Conservation (phyloP, 2,113 vertebrate genomes). For the Limnothrissa miodon region DNA sequence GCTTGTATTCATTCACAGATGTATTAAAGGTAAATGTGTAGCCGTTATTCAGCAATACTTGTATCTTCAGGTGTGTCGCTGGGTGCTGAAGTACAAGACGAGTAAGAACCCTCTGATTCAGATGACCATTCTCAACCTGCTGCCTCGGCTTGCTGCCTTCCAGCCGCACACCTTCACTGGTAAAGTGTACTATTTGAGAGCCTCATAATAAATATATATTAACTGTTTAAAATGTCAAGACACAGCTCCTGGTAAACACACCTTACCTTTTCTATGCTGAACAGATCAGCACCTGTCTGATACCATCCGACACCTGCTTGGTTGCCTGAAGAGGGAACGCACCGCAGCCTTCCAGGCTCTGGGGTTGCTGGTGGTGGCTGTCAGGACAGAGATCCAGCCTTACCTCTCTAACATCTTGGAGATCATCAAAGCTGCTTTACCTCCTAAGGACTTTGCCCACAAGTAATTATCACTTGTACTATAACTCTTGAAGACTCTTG, state of each 20-base stretch:
- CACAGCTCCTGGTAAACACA: neutral
- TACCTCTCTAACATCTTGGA: conserved; percentile 92
- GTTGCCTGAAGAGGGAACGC: conserved; percentile 91
- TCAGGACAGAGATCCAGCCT: conserved; percentile 89
- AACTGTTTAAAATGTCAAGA: too few relatives aligned
- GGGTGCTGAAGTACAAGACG: conserved; percentile 93
- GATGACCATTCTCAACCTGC: conserved; percentile 92
- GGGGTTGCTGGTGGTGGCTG: conserved; percentile 92
- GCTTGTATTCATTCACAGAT: conserved; percentile 71
- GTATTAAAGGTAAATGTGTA: conserved; percentile 61
- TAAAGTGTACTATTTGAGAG: conserved; percentile 45
- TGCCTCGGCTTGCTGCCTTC: conserved; percentile 93
- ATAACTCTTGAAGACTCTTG: too few relatives aligned
- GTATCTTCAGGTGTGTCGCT: conserved; percentile 85
- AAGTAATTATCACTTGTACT: conserved; percentile 77
- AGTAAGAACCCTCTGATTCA: conserved; percentile 97
- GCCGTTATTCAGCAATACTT: neutral
- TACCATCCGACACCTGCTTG: conserved; percentile 93
- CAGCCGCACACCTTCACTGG: conserved; percentile 92
- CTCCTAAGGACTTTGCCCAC: conserved; percentile 96
- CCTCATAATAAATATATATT: neutral
- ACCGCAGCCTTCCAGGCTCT: conserved; percentile 94
- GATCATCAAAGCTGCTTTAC: conserved; percentile 94
- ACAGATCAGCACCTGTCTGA: conserved; percentile 94
- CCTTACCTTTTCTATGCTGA: conserved; percentile 16